Base-by-base conservation (phyloP, 2,113 vertebrate species). In the Xiphorhynchus elegans region DNA sequence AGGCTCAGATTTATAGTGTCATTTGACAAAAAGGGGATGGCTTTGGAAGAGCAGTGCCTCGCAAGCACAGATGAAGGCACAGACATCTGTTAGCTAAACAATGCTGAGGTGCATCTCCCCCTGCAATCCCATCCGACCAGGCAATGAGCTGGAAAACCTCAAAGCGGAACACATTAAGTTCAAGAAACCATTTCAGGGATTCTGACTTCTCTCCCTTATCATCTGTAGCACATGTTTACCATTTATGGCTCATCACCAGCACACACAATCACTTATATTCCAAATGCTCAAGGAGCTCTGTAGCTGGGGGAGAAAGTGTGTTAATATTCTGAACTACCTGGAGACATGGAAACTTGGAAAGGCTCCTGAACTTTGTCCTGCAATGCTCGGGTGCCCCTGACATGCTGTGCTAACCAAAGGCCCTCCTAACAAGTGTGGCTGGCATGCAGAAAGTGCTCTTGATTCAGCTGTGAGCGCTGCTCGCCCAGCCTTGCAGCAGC, bases 51-150 rank as follows among this genome's bases (percentile, higher is more conserved):
- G 44, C 60, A 78, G 37, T 13, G 68, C 56, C 79, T 92, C n/a
- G 64, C 68, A 62, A 87, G 90, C 0, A 2, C 76, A 95, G 84
- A 93, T 44, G 79, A 52, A 94, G 83, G 85, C 44, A 21, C 85
- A 95, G 76, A 94, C 79, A 94, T 91, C 93, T 93, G 90, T 84
- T 81, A 89, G 66, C 91, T 87, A 46, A 93, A 88, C 75, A 97
- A 90, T 29, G 60, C 59, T 17, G 56, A 95, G 84, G 87, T 84
- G 79, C 84, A 77, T 59, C 90, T 92, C 92, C 64, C 73, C 49
- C 76, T 80, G n/a, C 64, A 89, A 87, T 72, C 78, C 91, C 64
- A 55, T 87, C 91, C 89, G 46, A 35, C 55, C 7, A 60, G 66
- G 82, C 87, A 93, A 93, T 23, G 75, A 78, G 53, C 93, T 90